phyloP scores from a whole-genome alignment of 2,888 invertebrate genomes.

The Tridacna crocea region DNA sequence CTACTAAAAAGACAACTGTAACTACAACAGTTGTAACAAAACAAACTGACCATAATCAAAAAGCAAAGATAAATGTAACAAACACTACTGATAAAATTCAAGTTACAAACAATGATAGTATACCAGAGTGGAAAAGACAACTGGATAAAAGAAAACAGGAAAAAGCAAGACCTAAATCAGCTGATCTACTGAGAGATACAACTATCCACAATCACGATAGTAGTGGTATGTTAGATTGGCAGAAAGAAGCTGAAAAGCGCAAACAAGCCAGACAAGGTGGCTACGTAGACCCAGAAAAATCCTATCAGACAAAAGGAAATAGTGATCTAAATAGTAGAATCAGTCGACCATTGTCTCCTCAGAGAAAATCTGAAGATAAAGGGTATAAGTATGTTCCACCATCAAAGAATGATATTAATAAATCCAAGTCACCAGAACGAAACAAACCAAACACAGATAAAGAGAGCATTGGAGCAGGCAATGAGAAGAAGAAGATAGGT shows the following conservation, averaged over 20 bases:
- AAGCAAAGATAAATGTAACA: constrained; percentile 35
- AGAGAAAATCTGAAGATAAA: constrained; percentile 20
- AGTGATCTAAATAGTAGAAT: constrained; percentile 8
- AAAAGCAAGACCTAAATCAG: constrained; percentile 63
- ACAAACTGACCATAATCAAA: constrained; percentile 30
- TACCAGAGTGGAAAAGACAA: constrained; percentile 68
- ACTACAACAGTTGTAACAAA: constrained; percentile 41
- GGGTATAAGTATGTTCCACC: constrained; percentile 16
- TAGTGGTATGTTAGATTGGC: constrained; percentile 72
- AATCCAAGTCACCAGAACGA: constrained; percentile 37
- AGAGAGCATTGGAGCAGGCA: background rate
- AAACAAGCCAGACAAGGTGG: constrained; percentile 70
- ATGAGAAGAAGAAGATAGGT: constrained; percentile 63
- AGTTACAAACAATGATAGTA: constrained; percentile 44
- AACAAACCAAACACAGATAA: constrained; percentile 4
- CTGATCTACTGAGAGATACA: constrained; percentile 60
- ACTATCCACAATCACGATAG: constrained; percentile 33
- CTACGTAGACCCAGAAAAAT: constrained; percentile 74
- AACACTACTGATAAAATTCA: constrained; percentile 21
- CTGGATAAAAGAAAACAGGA: constrained; percentile 58
- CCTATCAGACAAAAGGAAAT: constrained; percentile 31
- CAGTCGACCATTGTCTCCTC: constrained; percentile 42
- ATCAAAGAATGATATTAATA: constrained; percentile 18
- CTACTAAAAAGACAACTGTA: constrained; percentile 41
- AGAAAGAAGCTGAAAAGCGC: constrained; percentile 77